Conservation (phyloP, 2,797 vertebrate genomes). For the Melanotaenia boesemani region DNA sequence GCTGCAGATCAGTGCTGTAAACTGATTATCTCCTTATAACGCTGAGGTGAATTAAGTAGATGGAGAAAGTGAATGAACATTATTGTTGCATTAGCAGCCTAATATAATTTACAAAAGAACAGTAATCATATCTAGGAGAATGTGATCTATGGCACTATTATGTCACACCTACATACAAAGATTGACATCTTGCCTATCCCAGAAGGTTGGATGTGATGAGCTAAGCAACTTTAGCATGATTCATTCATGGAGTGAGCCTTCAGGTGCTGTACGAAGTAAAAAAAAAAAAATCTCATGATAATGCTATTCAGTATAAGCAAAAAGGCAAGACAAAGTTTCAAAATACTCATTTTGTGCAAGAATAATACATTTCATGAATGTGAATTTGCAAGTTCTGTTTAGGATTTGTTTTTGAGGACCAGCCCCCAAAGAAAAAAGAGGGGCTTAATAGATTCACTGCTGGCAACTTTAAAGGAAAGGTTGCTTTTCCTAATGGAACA, state of each 20-base stretch:
- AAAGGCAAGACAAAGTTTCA: background rate
- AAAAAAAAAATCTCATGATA: background rate
- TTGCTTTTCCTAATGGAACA: no score
- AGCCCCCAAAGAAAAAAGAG: no score
- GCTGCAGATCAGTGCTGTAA: conserved; percentile 15
- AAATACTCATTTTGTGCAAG: background rate
- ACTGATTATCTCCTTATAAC: conserved; percentile 31
- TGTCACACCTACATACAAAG: conserved; percentile 13
- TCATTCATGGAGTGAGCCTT: background rate
- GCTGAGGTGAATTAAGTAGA: conserved; percentile 33
- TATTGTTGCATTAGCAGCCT: conserved; percentile 23
- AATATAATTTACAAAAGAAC: conserved; percentile 23
- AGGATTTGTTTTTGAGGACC: background rate
- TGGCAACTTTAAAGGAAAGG: no score
- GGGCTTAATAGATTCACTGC: no score
- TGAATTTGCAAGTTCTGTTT: background rate
- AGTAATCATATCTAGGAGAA: conserved; percentile 17
- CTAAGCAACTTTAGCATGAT: conserved; percentile 4
- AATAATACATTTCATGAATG: background rate
- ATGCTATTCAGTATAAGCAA: background rate
- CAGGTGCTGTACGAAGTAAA: no score
- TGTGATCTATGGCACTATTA: conserved; percentile 24
- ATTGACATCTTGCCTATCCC: conserved; percentile 3
- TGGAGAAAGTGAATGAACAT: conserved; percentile 27
- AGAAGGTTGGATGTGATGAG: background rate